Percentiles rank a stretch among this genome's conserved stretches.
Conservation (phyloP, 2,888 invertebrate genomes). For the Ommatoiulus sabulosus region DNA sequence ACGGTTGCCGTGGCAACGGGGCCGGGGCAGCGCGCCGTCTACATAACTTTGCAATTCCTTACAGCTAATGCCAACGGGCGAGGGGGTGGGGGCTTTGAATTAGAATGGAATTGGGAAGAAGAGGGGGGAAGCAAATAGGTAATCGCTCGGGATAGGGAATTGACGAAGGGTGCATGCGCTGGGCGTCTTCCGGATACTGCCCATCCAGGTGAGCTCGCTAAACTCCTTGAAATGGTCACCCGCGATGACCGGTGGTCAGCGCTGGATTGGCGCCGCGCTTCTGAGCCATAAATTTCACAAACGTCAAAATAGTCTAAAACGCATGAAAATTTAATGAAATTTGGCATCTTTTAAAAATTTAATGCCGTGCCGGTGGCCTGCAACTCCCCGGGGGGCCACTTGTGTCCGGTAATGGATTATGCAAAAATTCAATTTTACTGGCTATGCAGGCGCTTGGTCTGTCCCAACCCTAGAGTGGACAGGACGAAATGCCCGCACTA, state of each 20-base stretch:
- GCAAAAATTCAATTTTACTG: conserved; percentile 32
- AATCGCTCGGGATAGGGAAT: conserved; percentile 24
- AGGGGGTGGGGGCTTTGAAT: conserved; percentile 47
- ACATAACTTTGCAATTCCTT: conserved; percentile 52
- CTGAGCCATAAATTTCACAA: conserved; percentile 1
- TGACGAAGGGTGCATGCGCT: background rate
- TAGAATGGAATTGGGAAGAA: conserved; percentile 49
- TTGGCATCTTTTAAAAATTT: conserved; percentile 36
- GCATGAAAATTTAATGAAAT: conserved; percentile 43
- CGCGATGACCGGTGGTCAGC: background rate
- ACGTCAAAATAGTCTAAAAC: conserved; percentile 35
- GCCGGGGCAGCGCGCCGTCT: conserved; percentile 25
- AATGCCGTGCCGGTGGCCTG: conserved; percentile 24
- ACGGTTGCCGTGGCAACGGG: conserved; percentile 28
- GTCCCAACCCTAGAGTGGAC: background rate
- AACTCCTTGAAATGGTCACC: background rate
- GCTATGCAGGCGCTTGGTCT: background rate
- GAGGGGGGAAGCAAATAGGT: conserved; percentile 46
- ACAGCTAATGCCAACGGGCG: conserved; percentile 10
- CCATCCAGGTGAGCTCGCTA: background rate
- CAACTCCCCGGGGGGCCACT: conserved; percentile 20
- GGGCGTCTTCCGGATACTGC: background rate
- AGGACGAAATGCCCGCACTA: background rate
- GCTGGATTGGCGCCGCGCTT: background rate
- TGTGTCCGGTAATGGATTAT: conserved; percentile 43